A percentile compares a stretch with the other conserved stretches of the same genome.
phyloP scores from a whole-genome alignment of 2,113 vertebrate genomes.

The Pleuronectes platessa region DNA sequence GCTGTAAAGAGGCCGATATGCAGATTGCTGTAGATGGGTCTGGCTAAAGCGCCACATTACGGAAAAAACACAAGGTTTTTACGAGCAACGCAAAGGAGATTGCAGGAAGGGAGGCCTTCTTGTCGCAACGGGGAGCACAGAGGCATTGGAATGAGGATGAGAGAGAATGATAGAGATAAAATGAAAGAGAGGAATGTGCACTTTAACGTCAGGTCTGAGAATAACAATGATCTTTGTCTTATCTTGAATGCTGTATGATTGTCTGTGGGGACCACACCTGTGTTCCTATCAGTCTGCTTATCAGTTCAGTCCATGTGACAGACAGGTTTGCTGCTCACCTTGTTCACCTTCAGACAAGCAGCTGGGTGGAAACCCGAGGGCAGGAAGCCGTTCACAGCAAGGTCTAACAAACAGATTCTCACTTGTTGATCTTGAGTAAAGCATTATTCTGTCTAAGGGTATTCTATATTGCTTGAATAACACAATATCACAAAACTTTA shows the following conservation, averaged over 20 bases:
- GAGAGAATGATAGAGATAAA: slow-evolving; percentile 7
- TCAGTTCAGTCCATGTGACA: slow-evolving; percentile 49
- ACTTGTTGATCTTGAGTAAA: background rate
- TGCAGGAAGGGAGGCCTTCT: slow-evolving; percentile 2
- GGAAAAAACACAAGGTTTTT: slow-evolving; percentile 28
- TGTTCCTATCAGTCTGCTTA: slow-evolving; percentile 48
- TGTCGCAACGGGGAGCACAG: background rate
- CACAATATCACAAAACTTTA: background rate
- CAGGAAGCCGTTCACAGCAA: background rate
- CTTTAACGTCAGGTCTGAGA: background rate
- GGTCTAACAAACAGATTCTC: background rate
- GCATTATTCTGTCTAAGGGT: background rate
- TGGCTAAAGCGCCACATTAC: slow-evolving; percentile 28
- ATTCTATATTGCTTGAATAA: too few relatives aligned
- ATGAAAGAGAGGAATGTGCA: slow-evolving; percentile 17
- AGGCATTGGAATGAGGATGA: slow-evolving; percentile 28
- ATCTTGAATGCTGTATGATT: background rate
- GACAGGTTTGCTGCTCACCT: slow-evolving; percentile 7
- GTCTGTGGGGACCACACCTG: slow-evolving; percentile 44
- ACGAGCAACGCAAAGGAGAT: background rate
- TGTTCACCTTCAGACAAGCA: background rate
- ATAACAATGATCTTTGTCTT: slow-evolving; percentile 19
- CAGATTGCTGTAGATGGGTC: slow-evolving; percentile 21
- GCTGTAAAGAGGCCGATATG: slow-evolving; percentile 53
- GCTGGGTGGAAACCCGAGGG: slow-evolving; percentile 2